phyloP scores from a whole-genome alignment of 2,113 vertebrate species.

The Paramormyrops kingsleyae region DNA sequence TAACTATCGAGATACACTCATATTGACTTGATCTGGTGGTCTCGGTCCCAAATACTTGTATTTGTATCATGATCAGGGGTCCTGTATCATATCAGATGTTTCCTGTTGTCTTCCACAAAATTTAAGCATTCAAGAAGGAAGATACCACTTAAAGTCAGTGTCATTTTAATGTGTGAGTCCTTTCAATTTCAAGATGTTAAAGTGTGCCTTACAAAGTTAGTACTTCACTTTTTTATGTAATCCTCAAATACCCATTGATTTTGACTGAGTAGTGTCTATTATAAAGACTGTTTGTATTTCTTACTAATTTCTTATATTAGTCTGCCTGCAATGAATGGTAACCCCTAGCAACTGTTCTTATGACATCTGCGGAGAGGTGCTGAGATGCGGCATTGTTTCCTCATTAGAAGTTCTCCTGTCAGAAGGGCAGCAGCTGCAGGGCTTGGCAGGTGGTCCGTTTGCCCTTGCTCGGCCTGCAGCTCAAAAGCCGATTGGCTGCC shows the following conservation, averaged over 20 bases:
- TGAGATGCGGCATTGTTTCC: constrained; percentile 57
- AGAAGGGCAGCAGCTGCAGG: constrained; percentile 56
- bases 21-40: not conserved
- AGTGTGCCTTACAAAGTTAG: not conserved
- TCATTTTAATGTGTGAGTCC: not conserved
- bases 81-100: not conserved
- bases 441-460: constrained; percentile 42
- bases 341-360: constrained; percentile 36
- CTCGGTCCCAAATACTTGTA: not conserved
- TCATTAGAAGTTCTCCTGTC: constrained; percentile 54
- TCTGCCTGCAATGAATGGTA: constrained; percentile 26
- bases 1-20: not conserved
- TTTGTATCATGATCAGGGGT: not conserved
- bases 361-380: constrained; percentile 44
- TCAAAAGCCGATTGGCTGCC: not conserved
- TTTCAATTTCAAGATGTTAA: not conserved
- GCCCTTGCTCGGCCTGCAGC: not conserved
- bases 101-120: not conserved
- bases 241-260: not conserved
- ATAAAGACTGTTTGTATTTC: not conserved
- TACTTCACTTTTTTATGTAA: not conserved
- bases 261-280: not conserved
- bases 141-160: not conserved
- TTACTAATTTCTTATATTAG: not conserved
- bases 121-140: not conserved